These are phyloP conservation scores for Gila robusta DNA, from an alignment of 2,797 vertebrate genomes.

Conservation along the genomic window DNA sequence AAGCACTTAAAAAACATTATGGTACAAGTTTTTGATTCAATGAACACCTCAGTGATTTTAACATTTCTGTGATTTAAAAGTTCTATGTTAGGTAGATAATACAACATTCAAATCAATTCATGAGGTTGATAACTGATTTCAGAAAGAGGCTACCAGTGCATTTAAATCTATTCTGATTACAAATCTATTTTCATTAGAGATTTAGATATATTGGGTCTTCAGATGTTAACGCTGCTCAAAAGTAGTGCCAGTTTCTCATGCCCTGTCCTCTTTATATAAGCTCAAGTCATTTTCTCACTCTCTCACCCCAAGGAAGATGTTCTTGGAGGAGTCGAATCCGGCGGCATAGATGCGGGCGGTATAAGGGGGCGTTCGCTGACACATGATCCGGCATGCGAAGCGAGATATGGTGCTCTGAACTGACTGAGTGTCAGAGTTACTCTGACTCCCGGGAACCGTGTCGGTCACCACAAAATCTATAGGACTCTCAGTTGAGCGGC, in stretches of 20 bases:
- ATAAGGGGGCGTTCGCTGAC: conserved; percentile 94
- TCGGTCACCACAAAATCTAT: conserved; percentile 99
- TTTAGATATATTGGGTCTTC: background rate
- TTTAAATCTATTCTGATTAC: background rate
- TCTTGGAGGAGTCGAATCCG: conserved; percentile 98
- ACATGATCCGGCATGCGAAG: conserved; percentile 97
- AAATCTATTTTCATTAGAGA: background rate
- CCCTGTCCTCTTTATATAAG: background rate
- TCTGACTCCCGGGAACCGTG: conserved; percentile 95
- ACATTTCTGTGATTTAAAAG: too few relatives aligned
- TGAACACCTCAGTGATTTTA: background rate
- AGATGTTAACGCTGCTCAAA: background rate
- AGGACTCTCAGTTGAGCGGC: conserved; percentile 95
- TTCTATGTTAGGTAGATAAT: background rate
- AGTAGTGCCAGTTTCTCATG: background rate
- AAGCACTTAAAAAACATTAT: background rate
- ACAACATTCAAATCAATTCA: background rate
- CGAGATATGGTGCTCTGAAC: conserved; percentile 98
- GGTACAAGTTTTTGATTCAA: background rate
- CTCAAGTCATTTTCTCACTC: background rate
- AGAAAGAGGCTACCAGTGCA: background rate
- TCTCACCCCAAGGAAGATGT: conserved; percentile 98
- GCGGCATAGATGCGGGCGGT: conserved; percentile 96
- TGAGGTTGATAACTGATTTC: background rate
- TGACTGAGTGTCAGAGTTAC: conserved; percentile 93